Conservation (phyloP, 2,888 invertebrate genomes). For the Xanthia icteritia region DNA sequence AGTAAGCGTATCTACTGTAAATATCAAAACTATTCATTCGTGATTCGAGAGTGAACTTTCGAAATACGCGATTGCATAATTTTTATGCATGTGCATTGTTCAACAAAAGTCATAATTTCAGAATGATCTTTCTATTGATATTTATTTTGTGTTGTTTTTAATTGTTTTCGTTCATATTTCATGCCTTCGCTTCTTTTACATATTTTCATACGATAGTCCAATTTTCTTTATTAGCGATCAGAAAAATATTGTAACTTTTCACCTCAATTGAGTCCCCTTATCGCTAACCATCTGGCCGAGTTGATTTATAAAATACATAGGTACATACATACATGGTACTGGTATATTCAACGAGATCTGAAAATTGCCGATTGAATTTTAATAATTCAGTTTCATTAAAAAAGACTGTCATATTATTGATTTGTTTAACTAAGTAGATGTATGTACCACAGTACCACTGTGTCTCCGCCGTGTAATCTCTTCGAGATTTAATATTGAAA, state of each 20-base stretch:
- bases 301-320: slow-evolving; percentile 33
- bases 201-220: not conserved
- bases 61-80: slow-evolving; percentile 21
- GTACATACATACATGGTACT: not conserved
- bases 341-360: not conserved
- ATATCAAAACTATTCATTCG: slow-evolving; percentile 24
- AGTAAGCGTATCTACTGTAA: slow-evolving; percentile 29
- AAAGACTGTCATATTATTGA: not conserved
- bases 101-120: slow-evolving; percentile 8
- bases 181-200: not conserved
- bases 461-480: not conserved
- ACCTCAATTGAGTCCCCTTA: slow-evolving; percentile 8
- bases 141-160: slow-evolving; percentile 6
- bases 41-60: slow-evolving; percentile 18
- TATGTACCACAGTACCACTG: not conserved
- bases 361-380: not conserved
- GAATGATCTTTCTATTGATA: slow-evolving; percentile 7
- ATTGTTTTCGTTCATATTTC: not conserved
- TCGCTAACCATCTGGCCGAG: slow-evolving; percentile 28
- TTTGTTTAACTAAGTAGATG: not conserved
- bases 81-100: not conserved
- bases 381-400: not conserved
- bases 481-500: slow-evolving; percentile 25
- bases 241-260: slow-evolving; percentile 3
- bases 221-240: not conserved